These are phyloP conservation scores for Watsonalla cultraria DNA, from an alignment of 2,888 invertebrate genomes.

Conservation along the genomic window DNA sequence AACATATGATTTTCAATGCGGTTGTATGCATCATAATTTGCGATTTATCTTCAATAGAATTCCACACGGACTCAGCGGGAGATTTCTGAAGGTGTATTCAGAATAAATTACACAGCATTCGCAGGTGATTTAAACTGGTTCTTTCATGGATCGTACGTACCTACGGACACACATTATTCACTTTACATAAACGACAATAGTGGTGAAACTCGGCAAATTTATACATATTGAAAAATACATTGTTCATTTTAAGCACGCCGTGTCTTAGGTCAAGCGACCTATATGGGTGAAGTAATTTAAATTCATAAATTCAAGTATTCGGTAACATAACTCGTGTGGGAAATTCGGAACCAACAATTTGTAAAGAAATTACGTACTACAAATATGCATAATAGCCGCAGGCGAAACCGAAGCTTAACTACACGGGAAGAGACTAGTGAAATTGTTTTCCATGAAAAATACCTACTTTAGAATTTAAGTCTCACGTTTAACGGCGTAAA, in stretches of 20 bases:
- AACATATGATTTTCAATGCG: constrained; percentile 9
- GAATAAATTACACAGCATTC: constrained; percentile 33
- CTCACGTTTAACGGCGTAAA: constrained; percentile 37
- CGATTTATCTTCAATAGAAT: constrained; percentile 28
- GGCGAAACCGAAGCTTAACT: constrained; percentile 12
- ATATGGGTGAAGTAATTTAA: constrained; percentile 9
- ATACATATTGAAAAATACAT: constrained; percentile 30
- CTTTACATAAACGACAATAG: constrained; percentile 16
- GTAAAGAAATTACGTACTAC: too few species aligned
- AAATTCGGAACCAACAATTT: background rate
- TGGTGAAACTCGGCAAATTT: constrained; percentile 23
- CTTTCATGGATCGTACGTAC: constrained; percentile 11
- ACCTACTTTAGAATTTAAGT: constrained; percentile 21
- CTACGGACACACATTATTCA: constrained; percentile 16
- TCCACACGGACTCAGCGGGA: constrained; percentile 19
- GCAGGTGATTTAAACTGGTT: constrained; percentile 23
- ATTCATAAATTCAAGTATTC: constrained; percentile 7
- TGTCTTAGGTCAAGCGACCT: constrained; percentile 10
- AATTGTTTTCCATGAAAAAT: constrained; percentile 37
- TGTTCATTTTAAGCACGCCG: constrained; percentile 16
- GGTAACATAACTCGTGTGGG: background rate
- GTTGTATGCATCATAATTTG: constrained; percentile 15
- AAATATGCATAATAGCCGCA: background rate
- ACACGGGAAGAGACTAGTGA: constrained; percentile 18
- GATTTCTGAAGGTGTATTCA: constrained; percentile 30